These are phyloP conservation scores for Lumbricus terrestris DNA, from an alignment of 2,888 invertebrate genomes.

Conservation along the genomic window DNA sequence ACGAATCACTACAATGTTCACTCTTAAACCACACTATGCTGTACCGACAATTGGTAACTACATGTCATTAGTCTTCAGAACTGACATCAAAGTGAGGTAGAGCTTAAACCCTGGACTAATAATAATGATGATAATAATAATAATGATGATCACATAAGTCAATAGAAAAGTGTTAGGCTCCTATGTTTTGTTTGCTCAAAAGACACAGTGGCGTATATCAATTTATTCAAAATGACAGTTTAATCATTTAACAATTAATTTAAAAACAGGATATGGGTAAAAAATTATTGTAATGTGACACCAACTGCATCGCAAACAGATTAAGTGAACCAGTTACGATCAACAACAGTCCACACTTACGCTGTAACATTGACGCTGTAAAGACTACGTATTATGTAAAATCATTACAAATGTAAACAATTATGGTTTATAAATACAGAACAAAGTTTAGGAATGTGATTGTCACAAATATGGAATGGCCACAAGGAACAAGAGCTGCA, in stretches of 20 bases:
- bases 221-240: background rate
- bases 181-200: background rate
- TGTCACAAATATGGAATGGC: background rate
- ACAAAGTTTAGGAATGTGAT: background rate
- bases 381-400: background rate
- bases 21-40: too few species aligned
- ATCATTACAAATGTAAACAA: background rate
- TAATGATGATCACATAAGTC: too few species aligned
- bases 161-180: background rate
- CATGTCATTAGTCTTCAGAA: too few species aligned
- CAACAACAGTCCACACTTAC: background rate
- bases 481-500: background rate
- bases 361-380: background rate
- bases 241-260: background rate
- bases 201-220: background rate
- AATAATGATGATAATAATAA: too few species aligned
- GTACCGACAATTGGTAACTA: too few species aligned
- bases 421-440: background rate
- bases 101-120: too few species aligned
- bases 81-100: too few species aligned
- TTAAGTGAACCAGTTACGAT: background rate
- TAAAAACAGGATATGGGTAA: background rate
- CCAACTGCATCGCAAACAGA: background rate
- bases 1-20: too few species aligned
- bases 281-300: background rate